These are phyloP conservation scores for Gulo gulo DNA, from an alignment of 2,113 vertebrate species.

Conservation along the genomic window DNA sequence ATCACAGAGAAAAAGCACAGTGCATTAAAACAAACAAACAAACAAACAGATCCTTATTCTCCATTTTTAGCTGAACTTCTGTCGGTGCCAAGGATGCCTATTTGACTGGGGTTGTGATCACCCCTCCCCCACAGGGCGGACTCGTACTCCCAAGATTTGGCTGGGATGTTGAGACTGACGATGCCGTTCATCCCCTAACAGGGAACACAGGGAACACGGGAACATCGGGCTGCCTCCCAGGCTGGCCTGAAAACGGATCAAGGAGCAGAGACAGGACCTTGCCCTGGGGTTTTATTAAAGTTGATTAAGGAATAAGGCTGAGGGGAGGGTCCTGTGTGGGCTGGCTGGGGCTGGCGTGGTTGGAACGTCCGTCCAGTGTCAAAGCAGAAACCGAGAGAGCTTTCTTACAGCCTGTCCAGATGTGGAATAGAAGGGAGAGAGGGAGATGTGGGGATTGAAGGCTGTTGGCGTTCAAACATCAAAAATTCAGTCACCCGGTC, in stretches of 20 bases:
- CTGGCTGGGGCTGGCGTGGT: not conserved
- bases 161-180: not conserved
- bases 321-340: not conserved
- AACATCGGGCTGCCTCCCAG: not conserved
- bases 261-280: not conserved
- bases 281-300: not conserved
- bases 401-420: not conserved
- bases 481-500: not conserved
- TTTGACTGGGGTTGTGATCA: not conserved
- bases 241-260: not conserved
- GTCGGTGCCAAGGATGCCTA: not conserved
- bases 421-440: not conserved
- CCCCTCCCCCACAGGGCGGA: not conserved
- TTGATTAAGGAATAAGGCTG: not conserved
- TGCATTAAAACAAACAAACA: slow-evolving; percentile 72
- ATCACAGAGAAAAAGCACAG: slow-evolving; percentile 49
- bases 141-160: not conserved
- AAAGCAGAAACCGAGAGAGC: not conserved
- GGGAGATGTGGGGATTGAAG: not conserved
- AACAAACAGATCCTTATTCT: slow-evolving; percentile 54
- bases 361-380: not conserved
- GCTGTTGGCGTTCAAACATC: not conserved
- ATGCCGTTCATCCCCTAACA: not conserved
- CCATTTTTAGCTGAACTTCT: not conserved
- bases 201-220: too few relatives aligned